Conservation (phyloP, 1,140 invertebrate genomes). For the Bacillus rossius region DNA sequence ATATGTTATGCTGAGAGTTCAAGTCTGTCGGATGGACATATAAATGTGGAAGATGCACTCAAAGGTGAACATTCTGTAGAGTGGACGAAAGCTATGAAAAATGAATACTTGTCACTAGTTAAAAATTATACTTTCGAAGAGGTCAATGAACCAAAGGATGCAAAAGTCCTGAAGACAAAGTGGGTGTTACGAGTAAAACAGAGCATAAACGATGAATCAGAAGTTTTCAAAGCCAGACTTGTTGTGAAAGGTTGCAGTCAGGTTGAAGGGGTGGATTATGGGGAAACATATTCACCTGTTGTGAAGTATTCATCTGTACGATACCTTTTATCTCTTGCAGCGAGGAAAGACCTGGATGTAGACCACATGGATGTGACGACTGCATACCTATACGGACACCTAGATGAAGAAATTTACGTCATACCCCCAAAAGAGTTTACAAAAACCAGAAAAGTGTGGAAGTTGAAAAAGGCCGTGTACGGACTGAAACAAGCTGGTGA, state of each 20-base stretch:
- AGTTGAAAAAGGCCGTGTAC: neutral
- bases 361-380: constrained; percentile 22
- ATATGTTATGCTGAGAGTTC: too few species aligned
- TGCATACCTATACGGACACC: constrained; percentile 27
- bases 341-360: constrained; percentile 9
- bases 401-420: constrained; percentile 29
- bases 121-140: neutral
- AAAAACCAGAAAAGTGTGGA: neutral
- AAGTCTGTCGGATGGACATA: too few species aligned
- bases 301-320: neutral
- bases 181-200: neutral
- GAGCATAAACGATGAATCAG: neutral
- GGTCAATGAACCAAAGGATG: neutral
- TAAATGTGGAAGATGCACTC: neutral
- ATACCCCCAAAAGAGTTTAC: constrained; percentile 21
- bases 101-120: neutral
- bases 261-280: neutral
- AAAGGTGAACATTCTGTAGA: too few species aligned
- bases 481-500: neutral
- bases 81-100: neutral
- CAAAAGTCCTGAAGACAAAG: neutral
- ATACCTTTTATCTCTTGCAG: constrained; percentile 1
- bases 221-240: neutral
- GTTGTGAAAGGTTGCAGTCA: neutral
- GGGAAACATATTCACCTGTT: neutral